Base-by-base conservation (phyloP, 2,888 invertebrate genomes). In the Melitaea athalia region DNA sequence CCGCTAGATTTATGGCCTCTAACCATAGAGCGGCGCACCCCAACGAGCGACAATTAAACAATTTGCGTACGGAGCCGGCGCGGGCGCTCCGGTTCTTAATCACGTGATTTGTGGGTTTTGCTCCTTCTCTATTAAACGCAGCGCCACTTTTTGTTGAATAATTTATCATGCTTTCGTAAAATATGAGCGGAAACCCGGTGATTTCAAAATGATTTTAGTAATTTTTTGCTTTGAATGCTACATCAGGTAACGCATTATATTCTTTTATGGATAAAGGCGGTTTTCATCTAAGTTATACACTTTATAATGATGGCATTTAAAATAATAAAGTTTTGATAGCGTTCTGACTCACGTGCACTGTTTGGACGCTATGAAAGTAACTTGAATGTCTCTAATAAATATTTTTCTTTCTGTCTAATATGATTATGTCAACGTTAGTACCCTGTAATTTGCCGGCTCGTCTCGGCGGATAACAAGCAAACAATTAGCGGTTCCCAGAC, bases 1-100 rank as follows among this genome's bases (percentile, higher is more conserved):
- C 80, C 81, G 78, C 79, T 88, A 89, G 91, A 92, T 92, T 92
- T 91, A 91, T 89, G 86, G 85, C 79, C 81, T 72, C 77, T 91
- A 91, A 92, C 85, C 86, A 91, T 84, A 90, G 90, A 84, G 85
- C 86, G 77, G 78, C 52, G 52, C 52, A 70, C 78, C 79, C 74
- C 77, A 78, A 76, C 75, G 78, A 75, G 76, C 78, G 78, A 82
- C 90, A 90, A 90, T 91, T 90, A 91, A 90, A 89, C 84, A 83
- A 91, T 91, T 91, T 91, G 91, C 91, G 85, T 91, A 90, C 85
- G 79, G 81, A 67, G 77, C 77, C 74, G 69, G 59, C 64, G 71
- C 72, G 61, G 68, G 61, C 64, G 71, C 72, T 63, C 68, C 74
- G 67, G 67, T 67, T 75, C 71, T 79, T 79, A 76, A 65, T 61